A percentile compares a stretch with the other conserved stretches of the same genome.
Evolutionary conservation across 2,113 vertebrate species (phyloP).

Genomic region (Eidolon helvum): DNA sequence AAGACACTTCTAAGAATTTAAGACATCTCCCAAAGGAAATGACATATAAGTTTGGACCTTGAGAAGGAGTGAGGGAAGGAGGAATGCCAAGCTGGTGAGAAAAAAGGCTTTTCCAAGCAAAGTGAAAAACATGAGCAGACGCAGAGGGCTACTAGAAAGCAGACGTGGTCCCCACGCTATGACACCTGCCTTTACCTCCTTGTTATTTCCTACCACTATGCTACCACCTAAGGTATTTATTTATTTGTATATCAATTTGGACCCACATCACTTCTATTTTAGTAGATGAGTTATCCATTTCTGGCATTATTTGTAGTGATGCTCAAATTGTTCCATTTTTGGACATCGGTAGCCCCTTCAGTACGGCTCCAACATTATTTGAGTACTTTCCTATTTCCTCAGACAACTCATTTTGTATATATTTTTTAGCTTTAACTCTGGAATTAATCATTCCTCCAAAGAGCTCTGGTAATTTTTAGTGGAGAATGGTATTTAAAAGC

Average conservation of each 20-base stretch:
- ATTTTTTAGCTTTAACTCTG: not conserved
- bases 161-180: accelerated
- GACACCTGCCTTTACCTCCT: not conserved
- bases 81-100: not conserved
- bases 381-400: not conserved
- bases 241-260: not conserved
- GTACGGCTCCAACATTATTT: not conserved
- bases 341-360: not conserved
- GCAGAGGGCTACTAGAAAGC: not conserved
- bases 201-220: not conserved
- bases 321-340: not conserved
- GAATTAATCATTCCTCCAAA: not conserved
- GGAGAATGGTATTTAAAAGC: not conserved
- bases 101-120: not conserved
- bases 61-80: not conserved
- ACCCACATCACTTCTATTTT: not conserved
- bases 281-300: not conserved
- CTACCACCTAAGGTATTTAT: not conserved
- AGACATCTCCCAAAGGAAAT: not conserved
- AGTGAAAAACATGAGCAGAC: accelerated
- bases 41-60: not conserved
- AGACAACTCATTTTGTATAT: not conserved
- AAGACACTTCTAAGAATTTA: not conserved
- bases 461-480: not conserved
- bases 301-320: not conserved